Evolutionary conservation across 1,140 invertebrate species (phyloP), one percentile per base, ranked within the genome.

Genomic region (Ephestia elutella): DNA sequence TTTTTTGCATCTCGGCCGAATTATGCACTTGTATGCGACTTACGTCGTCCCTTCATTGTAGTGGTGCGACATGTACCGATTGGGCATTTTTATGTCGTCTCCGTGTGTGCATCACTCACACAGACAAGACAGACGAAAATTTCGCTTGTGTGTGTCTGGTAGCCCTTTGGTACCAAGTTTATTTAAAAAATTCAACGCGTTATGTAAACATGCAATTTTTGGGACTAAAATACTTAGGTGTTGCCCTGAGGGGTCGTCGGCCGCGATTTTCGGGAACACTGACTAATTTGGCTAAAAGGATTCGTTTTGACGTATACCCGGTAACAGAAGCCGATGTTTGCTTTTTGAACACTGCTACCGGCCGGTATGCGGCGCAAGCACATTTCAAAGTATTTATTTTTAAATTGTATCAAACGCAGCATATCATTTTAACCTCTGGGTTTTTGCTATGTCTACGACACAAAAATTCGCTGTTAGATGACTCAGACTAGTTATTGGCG

Each of bases 1-100:
- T 88, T 88, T 88, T 88, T 88, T 88, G 86, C 83, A 88, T 88
- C 86, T 88, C 86, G 86, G 82, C 86, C 86, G 86, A 88, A 88
- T 86, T 88, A 88, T 88, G 86, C 86, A 88, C 83, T 88, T 83
- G 86, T 88, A 88, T 88, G 86, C 86, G 85, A 80, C 85, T 86
- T 88, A 83, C 83, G 82, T 85, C 78, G 79, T 86, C 82, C 85
- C 83, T 86, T 86, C 81, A 80, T 84, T 86, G 85, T 87, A 83
- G 80, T 85, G 75, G 85, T 87, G 85, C 80, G 85, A 82, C 85
- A 83, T 80, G 82, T 86, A 81, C 78, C 69, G 76, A 87, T 80
- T 82, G 79, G 74, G 73, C 82, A 83, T 86, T 82, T 85, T 86
- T 85, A 83, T 74, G 78, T 65, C 65, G 70, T 74, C 64, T 70